Percentiles rank a stretch among this genome's conserved stretches.
These are phyloP conservation scores for Takifugu bimaculatus DNA, from an alignment of 2,113 vertebrate species.

Conservation along the genomic window DNA sequence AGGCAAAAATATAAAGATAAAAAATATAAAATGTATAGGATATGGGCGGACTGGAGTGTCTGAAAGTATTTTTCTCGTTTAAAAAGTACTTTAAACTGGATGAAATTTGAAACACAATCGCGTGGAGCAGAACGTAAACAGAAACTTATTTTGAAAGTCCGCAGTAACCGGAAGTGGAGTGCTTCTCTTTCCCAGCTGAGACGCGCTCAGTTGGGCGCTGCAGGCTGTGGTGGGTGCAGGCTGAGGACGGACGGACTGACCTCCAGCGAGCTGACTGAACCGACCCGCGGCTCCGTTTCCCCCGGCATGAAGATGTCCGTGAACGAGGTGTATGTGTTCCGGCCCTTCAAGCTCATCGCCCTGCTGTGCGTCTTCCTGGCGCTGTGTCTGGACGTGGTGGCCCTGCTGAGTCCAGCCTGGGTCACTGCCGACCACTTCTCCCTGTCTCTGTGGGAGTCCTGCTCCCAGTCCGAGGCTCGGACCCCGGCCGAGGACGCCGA, in stretches of 20 bases:
- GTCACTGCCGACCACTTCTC: conserved; percentile 80
- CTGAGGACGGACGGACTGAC: conserved; percentile 13
- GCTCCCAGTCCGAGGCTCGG: conserved; percentile 54
- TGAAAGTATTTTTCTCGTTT: neutral
- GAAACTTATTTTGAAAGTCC: conserved; percentile 50
- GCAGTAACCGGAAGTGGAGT: conserved; percentile 28
- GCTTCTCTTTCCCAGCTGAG: conserved; percentile 2
- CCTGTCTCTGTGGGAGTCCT: conserved; percentile 79
- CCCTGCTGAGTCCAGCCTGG: conserved; percentile 80
- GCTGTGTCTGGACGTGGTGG: conserved; percentile 75
- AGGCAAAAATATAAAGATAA: too few relatives aligned
- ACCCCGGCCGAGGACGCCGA: conserved; percentile 22
- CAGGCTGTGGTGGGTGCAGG: conserved; percentile 26
- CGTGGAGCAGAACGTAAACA: neutral
- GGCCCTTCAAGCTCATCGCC: conserved; percentile 80
- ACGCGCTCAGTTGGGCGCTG: conserved; percentile 27
- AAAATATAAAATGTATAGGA: neutral
- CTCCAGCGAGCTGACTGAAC: conserved; percentile 6
- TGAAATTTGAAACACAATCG: neutral
- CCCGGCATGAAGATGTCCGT: conserved; percentile 66
- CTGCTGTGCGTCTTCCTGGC: conserved; percentile 79
- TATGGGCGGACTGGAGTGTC: neutral
- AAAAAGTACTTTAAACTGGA: neutral
- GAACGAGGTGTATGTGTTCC: conserved; percentile 69
- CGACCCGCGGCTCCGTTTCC: conserved; percentile 1